Conservation (phyloP, 2,797 vertebrate species). For the Amniataba percoides region DNA sequence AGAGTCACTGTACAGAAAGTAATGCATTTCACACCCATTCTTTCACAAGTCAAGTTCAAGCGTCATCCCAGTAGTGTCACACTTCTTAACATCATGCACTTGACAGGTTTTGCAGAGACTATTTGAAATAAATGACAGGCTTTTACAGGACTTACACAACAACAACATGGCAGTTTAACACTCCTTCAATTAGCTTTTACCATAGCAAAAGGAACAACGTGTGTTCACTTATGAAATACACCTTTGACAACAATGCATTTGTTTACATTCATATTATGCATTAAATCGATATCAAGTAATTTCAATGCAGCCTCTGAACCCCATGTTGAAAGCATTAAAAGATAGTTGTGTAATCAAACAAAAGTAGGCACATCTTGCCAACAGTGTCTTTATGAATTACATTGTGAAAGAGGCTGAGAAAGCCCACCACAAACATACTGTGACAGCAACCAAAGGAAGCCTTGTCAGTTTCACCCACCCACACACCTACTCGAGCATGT, state of each 20-base stretch:
- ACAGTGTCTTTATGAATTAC: conserved; percentile 3
- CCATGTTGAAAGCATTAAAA: not conserved
- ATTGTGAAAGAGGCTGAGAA: conserved; percentile 4
- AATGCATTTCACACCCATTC: not conserved
- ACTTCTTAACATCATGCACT: not conserved
- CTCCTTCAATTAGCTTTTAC: not conserved
- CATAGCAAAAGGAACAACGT: not conserved
- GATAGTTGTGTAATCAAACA: not conserved
- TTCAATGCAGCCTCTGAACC: not conserved
- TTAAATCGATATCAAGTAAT: not conserved
- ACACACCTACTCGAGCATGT: conserved; percentile 1
- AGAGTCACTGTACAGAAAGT: not conserved
- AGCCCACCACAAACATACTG: conserved; percentile 14
- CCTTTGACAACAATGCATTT: not conserved
- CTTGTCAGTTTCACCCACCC: conserved; percentile 17
- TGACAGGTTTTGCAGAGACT: not conserved
- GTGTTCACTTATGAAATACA: not conserved
- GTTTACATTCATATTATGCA: not conserved
- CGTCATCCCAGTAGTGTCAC: not conserved
- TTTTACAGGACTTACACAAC: too few species aligned
- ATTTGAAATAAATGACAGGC: not conserved
- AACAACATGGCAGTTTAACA: not conserved
- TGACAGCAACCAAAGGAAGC: conserved; percentile 27
- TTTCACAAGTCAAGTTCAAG: not conserved
- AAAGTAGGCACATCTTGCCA: not conserved